Base-by-base conservation (phyloP, 2,888 invertebrate species). In the Chloroclysta siterata region DNA sequence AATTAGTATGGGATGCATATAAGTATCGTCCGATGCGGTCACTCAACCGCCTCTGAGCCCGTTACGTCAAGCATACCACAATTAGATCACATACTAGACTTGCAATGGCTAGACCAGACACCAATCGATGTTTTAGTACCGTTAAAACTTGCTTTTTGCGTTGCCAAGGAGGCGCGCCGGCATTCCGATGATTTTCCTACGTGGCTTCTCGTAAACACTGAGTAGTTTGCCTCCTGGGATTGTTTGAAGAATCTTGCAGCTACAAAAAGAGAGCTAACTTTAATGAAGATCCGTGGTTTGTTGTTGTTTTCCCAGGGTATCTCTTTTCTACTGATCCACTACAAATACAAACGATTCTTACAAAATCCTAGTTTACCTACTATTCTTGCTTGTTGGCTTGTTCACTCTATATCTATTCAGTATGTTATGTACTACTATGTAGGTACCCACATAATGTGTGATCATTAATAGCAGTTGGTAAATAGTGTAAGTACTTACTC, bases 21-120 rank as follows among this genome's bases (percentile, higher is more conserved):
- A 82, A 79, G 84, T 84, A 82, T 84, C 83, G 84, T 81, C 81
- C 85, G 81, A 79, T 81, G 86, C 90, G 90, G 90, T 90, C 91
- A 90, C 79, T 91, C 90, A 91, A 90, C 91, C 85, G 84, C 74
- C 83, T 83, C 77, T 72, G 73, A 77, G 83, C 84, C 89, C 89
- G 90, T 90, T 91, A 90, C 90, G 89, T 90, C 90, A 90, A 85
- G 83, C 84, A 84, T 78, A 85, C 89, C 89, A 84, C 90, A 90
- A 90, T 91, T 90, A 92, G 90, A 90, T 87, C 90, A 89, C 85
- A 86, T 82, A 80, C 82, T 78, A 86, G 84, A 81, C 87, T 86
- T 73, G 84, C 82, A 82, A 81, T 85, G 80, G 83, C 83, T 88
- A 88, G 85, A 84, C 85, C 79, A 87, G 87, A 85, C 85, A 81